Conservation (phyloP, 2,797 vertebrate species). For the Mormyrops attenuatus region DNA sequence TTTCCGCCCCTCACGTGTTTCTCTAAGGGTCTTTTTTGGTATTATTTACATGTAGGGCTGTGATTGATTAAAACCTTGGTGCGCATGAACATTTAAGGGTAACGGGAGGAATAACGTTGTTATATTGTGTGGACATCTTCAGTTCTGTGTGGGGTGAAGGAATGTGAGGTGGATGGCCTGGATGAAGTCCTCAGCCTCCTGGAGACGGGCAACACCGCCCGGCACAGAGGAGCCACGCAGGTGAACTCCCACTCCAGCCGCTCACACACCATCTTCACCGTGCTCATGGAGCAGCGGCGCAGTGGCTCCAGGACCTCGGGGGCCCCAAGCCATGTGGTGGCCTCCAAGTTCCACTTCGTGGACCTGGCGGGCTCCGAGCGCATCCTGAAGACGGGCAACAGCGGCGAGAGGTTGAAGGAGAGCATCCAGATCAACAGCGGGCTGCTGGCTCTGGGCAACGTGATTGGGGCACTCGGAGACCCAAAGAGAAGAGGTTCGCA, state of each 20-base stretch:
- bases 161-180: conserved; percentile 89
- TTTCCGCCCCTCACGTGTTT: neutral
- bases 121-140: conserved; percentile 19
- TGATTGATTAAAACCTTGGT: neutral
- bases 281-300: conserved; percentile 87
- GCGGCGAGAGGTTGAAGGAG: conserved; percentile 87
- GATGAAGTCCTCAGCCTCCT: conserved; percentile 93
- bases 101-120: neutral
- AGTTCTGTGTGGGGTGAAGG: conserved; percentile 91
- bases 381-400: conserved; percentile 85
- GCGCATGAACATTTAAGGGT: neutral
- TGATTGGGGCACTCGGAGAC: conserved; percentile 91
- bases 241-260: conserved; percentile 89
- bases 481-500: conserved; percentile 84
- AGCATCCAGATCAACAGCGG: conserved; percentile 97
- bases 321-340: conserved; percentile 67
- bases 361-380: conserved; percentile 93
- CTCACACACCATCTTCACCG: conserved; percentile 89
- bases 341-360: conserved; percentile 96
- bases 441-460: conserved; percentile 87
- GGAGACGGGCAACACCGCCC: conserved; percentile 88
- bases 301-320: conserved; percentile 59
- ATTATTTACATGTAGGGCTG: neutral
- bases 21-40: neutral
- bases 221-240: conserved; percentile 88